Evolutionary conservation across 2,113 vertebrate species (phyloP).

Genomic region (Smithornis capensis): DNA sequence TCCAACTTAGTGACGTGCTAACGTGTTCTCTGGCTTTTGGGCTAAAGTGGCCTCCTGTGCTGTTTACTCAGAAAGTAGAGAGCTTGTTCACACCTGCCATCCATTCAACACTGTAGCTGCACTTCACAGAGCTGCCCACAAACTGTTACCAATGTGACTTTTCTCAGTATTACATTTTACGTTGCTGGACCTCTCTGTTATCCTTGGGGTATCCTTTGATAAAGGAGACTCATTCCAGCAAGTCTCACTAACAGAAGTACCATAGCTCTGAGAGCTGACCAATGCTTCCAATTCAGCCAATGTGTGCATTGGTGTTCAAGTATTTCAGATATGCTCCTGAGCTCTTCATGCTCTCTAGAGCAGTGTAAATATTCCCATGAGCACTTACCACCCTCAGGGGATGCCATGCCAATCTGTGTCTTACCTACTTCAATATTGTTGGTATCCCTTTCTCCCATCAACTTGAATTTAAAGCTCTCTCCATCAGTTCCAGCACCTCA

Average conservation of each 20-base stretch:
- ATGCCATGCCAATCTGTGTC: neutral
- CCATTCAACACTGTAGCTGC: neutral
- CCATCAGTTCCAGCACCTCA: neutral
- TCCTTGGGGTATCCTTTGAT: neutral
- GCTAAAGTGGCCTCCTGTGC: neutral
- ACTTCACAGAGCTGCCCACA: neutral
- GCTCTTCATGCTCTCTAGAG: neutral
- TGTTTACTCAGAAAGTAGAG: neutral
- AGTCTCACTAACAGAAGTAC: neutral
- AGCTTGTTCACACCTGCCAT: neutral
- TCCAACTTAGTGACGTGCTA: neutral
- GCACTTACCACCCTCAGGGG: neutral
- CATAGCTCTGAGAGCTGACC: neutral
- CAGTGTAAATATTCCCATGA: neutral
- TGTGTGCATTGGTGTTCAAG: neutral
- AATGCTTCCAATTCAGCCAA: neutral
- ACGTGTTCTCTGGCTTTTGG: neutral
- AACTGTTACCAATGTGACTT: fast-evolving
- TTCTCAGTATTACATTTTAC: neutral
- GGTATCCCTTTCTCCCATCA: neutral
- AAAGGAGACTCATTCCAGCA: neutral
- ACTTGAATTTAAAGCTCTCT: neutral
- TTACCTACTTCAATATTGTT: neutral
- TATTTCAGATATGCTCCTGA: neutral
- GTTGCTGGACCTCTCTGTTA: neutral